These are phyloP conservation scores for Carlito syrichta DNA, from an alignment of 2,113 vertebrate species.

Conservation along the genomic window DNA sequence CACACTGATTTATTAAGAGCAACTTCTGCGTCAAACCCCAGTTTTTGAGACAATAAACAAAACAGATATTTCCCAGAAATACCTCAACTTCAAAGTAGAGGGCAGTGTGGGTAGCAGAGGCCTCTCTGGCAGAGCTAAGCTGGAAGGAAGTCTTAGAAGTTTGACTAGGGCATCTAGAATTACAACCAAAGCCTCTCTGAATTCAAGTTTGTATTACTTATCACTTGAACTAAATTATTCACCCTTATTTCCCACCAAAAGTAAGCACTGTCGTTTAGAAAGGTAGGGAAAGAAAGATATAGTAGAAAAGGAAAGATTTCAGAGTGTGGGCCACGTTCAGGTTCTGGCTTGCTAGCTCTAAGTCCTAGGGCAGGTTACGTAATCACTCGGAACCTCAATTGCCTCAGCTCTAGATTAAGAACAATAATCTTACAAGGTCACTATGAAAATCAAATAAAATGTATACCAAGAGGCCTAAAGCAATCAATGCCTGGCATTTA, in stretches of 20 bases:
- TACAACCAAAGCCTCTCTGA: neutral
- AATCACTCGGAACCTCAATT: neutral
- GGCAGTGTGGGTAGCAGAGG: neutral
- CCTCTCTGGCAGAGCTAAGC: neutral
- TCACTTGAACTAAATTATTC: neutral
- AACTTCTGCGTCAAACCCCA: neutral
- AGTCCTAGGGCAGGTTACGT: neutral
- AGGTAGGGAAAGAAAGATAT: neutral
- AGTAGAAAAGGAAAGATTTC: neutral
- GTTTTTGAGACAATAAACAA: neutral
- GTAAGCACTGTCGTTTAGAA: too few species aligned
- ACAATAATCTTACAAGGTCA: neutral
- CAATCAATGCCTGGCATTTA: neutral
- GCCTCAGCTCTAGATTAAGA: neutral
- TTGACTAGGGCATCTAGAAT: neutral
- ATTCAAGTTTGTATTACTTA: neutral
- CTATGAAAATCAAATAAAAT: neutral
- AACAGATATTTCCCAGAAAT: neutral
- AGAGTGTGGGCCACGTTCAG: neutral
- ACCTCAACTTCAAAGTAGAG: neutral
- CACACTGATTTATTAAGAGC: neutral
- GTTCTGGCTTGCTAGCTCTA: neutral
- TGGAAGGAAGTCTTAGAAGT: neutral
- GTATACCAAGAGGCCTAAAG: neutral
- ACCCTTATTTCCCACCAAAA: neutral